Conservation (phyloP, 2,797 vertebrate species). For the Gastrophryne carolinensis region DNA sequence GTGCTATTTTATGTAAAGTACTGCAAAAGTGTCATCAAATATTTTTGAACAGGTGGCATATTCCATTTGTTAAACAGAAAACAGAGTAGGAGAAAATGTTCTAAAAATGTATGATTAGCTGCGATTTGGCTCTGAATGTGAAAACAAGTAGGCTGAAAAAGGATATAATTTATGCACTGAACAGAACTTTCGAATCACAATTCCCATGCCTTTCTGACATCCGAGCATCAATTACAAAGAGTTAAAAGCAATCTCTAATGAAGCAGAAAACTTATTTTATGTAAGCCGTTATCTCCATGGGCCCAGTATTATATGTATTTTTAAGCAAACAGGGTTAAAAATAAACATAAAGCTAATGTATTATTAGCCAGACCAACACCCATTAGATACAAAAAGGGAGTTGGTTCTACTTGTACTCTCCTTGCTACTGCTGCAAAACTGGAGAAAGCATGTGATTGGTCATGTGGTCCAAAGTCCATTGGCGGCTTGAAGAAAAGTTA, state of each 20-base stretch:
- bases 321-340: too few relatives aligned
- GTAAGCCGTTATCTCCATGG: too few relatives aligned
- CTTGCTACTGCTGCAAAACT: too few relatives aligned
- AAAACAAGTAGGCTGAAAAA: conserved; percentile 47
- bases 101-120: conserved; percentile 50
- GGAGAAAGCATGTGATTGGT: too few relatives aligned
- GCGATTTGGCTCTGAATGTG: conserved; percentile 44
- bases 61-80: conserved; percentile 52
- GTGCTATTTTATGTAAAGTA: conserved; percentile 51
- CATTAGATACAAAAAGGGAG: too few relatives aligned
- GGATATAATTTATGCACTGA: conserved; percentile 44
- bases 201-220: conserved; percentile 7
- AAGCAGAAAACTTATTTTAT: neutral
- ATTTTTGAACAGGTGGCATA: conserved; percentile 51
- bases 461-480: too few relatives aligned
- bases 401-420: too few relatives aligned
- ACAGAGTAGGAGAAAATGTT: conserved; percentile 52
- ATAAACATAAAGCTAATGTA: too few relatives aligned
- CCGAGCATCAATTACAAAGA: conserved; percentile 5
- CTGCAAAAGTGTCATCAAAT: conserved; percentile 47
- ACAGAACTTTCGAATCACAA: conserved; percentile 39
- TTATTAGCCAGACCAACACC: too few relatives aligned
- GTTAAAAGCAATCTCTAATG: neutral
- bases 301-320: too few relatives aligned
- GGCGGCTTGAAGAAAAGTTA: too few relatives aligned